A percentile compares a stretch with the other conserved stretches of the same genome.
These are phyloP conservation scores for Sapayoa aenigma DNA, from an alignment of 2,113 vertebrate species.

Conservation along the genomic window DNA sequence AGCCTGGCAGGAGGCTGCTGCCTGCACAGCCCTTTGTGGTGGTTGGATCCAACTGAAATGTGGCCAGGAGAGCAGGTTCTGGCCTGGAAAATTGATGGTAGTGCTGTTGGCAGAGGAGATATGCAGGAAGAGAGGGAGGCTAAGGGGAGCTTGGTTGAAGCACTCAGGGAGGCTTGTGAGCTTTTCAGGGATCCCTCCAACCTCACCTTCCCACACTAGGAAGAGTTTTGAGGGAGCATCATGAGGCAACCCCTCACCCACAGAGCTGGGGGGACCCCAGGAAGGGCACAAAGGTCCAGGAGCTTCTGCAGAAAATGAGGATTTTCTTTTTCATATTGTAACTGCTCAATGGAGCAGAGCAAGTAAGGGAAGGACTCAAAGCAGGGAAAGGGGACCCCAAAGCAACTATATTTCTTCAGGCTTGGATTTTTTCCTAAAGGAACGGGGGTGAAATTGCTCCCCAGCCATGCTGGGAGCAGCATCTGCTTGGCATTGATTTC, in stretches of 20 bases:
- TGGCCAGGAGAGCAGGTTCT: not conserved
- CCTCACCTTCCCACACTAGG: slow-evolving; percentile 1
- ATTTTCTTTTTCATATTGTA: accelerated
- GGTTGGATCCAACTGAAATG: not conserved
- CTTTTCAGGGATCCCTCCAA: not conserved
- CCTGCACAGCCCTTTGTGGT: not conserved
- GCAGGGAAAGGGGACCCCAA: not conserved
- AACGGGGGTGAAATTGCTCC: not conserved
- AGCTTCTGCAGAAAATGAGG: not conserved
- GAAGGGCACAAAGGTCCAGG: not conserved
- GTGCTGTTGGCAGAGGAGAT: not conserved
- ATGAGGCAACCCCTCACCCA: not conserved
- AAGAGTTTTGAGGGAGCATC: not conserved
- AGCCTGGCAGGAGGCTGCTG: not conserved
- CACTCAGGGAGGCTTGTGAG: not conserved
- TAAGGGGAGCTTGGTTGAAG: not conserved
- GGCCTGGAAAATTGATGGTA: not conserved
- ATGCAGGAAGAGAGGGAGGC: not conserved
- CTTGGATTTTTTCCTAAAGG: not conserved
- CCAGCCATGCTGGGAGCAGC: not conserved
- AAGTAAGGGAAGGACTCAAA: not conserved
- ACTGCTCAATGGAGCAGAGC: accelerated
- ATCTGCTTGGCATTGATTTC: not conserved
- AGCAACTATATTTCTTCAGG: not conserved
- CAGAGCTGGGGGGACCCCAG: not conserved